phyloP scores from a whole-genome alignment of 2,888 invertebrate genomes.

The Drosophila vallismaia region DNA sequence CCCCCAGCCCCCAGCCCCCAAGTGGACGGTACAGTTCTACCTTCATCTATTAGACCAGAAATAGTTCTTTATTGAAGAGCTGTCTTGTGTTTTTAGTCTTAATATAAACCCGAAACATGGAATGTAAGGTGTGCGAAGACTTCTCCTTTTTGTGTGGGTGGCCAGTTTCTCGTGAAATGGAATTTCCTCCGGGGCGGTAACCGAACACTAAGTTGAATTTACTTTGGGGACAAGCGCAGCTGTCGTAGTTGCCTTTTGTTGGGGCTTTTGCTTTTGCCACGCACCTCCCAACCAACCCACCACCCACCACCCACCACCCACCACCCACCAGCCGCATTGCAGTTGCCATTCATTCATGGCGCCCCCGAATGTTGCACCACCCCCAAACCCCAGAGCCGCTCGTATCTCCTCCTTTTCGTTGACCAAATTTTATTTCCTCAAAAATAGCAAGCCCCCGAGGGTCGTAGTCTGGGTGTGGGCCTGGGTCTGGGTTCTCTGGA shows the following conservation, averaged over 20 bases:
- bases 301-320: constrained; percentile 7
- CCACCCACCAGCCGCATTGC: constrained; percentile 65
- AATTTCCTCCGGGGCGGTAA: constrained; percentile 25
- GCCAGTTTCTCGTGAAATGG: background rate
- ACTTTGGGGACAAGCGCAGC: constrained; percentile 43
- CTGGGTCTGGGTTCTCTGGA: constrained; percentile 42
- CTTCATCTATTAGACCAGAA: background rate
- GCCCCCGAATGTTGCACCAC: background rate
- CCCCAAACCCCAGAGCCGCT: background rate
- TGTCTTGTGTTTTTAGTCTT: background rate
- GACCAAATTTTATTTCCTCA: constrained; percentile 43
- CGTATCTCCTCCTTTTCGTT: constrained; percentile 15
- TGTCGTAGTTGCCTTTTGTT: constrained; percentile 51
- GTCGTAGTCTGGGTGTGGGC: background rate
- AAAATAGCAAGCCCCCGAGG: background rate
- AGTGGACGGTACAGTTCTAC: background rate
- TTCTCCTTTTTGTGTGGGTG: background rate
- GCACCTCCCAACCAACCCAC: background rate
- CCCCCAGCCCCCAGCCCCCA: no score
- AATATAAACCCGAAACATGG: background rate
- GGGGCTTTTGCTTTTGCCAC: constrained; percentile 2
- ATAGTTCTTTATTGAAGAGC: background rate
- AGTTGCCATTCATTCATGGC: constrained; percentile 69
- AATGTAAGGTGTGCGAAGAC: background rate
- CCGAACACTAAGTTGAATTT: constrained; percentile 38